These are phyloP conservation scores for Scarus forsteni DNA, from an alignment of 2,797 vertebrate genomes.

Conservation along the genomic window DNA sequence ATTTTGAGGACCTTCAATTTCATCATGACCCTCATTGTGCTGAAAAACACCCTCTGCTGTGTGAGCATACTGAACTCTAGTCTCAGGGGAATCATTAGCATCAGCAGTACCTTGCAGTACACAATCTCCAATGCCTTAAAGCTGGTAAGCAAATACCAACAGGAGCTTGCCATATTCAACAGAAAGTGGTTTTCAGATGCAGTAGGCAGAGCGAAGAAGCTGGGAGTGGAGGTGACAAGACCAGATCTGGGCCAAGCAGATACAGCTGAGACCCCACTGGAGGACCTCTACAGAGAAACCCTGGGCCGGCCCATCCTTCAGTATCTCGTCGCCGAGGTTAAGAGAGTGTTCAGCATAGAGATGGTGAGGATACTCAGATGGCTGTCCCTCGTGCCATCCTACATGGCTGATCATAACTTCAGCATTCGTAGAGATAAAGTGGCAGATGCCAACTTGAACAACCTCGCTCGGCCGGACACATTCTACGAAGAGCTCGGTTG, in stretches of 20 bases:
- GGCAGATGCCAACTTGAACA: slow-evolving; percentile 93
- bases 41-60: slow-evolving; percentile 96
- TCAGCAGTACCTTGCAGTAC: slow-evolving; percentile 92
- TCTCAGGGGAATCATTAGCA: slow-evolving; percentile 95
- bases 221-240: slow-evolving; percentile 89
- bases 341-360: slow-evolving; percentile 94
- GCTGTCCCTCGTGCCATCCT: slow-evolving; percentile 94
- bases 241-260: slow-evolving; percentile 85
- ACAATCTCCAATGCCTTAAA: slow-evolving; percentile 96
- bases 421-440: slow-evolving; percentile 96
- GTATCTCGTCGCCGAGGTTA: slow-evolving; percentile 93
- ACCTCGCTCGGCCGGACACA: slow-evolving; percentile 94
- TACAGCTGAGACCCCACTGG: slow-evolving; percentile 84
- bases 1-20: slow-evolving; percentile 95
- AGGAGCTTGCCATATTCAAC: slow-evolving; percentile 96
- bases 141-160: slow-evolving; percentile 95
- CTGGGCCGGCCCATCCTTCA: slow-evolving; percentile 91
- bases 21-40: slow-evolving; percentile 92
- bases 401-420: slow-evolving; percentile 98
- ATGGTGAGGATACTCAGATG: slow-evolving; percentile 95
- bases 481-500: slow-evolving; percentile 97
- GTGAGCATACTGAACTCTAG: slow-evolving; percentile 98
- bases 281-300: slow-evolving; percentile 93
- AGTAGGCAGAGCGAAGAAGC: slow-evolving; percentile 89
- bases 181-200: slow-evolving; percentile 98